These are phyloP conservation scores for Xiphophorus couchianus DNA, from an alignment of 2,113 vertebrate species.

Conservation along the genomic window DNA sequence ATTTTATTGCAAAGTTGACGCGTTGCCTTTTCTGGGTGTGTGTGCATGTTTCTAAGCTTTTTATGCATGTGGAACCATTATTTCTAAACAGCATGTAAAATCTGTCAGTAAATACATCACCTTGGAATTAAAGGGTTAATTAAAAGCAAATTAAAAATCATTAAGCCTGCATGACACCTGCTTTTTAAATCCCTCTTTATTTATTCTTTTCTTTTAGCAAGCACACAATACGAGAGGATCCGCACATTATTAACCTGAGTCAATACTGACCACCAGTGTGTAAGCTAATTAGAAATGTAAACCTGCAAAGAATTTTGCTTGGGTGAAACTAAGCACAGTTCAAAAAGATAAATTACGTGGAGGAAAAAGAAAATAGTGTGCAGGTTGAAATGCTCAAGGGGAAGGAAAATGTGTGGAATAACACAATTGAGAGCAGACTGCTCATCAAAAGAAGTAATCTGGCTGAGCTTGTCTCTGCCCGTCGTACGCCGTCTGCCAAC, in stretches of 20 bases:
- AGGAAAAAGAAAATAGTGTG: slow-evolving; percentile 61
- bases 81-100: slow-evolving; percentile 42
- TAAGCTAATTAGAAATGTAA: slow-evolving; percentile 78
- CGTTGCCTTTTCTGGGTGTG: slow-evolving; percentile 41
- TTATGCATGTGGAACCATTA: slow-evolving; percentile 47
- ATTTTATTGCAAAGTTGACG: slow-evolving; percentile 65
- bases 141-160: slow-evolving; percentile 81
- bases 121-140: slow-evolving; percentile 77
- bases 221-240: slow-evolving; percentile 69
- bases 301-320: slow-evolving; percentile 54
- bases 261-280: slow-evolving; percentile 75
- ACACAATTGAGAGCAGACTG: slow-evolving; percentile 68
- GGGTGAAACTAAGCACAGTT: slow-evolving; percentile 64
- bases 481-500: slow-evolving; percentile 48
- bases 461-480: slow-evolving; percentile 67
- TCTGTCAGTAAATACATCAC: slow-evolving; percentile 56
- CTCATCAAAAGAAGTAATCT: slow-evolving; percentile 75
- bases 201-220: slow-evolving; percentile 59
- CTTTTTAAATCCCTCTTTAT: slow-evolving; percentile 68
- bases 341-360: slow-evolving; percentile 68
- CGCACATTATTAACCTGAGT: slow-evolving; percentile 74
- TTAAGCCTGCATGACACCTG: slow-evolving; percentile 79
- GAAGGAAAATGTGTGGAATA: slow-evolving; percentile 62
- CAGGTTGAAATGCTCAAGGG: slow-evolving; percentile 65
- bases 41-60: slow-evolving; percentile 33